These are phyloP conservation scores for Dicycla oo DNA, from an alignment of 2,888 invertebrate species.

Conservation along the genomic window DNA sequence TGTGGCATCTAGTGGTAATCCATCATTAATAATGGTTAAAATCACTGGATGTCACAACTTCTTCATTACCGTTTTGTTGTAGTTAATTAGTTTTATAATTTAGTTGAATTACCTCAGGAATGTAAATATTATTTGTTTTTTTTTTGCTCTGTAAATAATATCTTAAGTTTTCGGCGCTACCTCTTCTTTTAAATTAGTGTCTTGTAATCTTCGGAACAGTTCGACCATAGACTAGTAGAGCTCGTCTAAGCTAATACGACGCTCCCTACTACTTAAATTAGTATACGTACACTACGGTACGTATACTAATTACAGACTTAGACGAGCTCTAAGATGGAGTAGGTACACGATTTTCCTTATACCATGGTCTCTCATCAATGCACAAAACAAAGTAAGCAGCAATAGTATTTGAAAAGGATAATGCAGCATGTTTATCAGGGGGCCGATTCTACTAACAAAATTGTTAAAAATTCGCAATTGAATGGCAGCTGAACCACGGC, in stretches of 20 bases:
- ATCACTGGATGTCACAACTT: slow-evolving; percentile 26
- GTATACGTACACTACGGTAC: no score
- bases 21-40: slow-evolving; percentile 2
- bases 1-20: slow-evolving; percentile 58
- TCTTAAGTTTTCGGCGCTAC: slow-evolving; percentile 47
- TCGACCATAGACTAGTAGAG: background rate
- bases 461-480: no score
- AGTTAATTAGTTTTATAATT: slow-evolving; percentile 57
- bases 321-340: background rate
- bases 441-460: no score
- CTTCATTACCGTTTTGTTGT: slow-evolving; percentile 50
- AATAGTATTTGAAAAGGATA: background rate
- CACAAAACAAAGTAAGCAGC: background rate
- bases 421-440: no score
- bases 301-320: no score
- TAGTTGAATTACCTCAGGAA: slow-evolving; percentile 71
- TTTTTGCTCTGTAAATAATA: slow-evolving; percentile 63
- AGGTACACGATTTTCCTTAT: background rate
- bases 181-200: slow-evolving; percentile 35
- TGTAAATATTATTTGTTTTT: slow-evolving; percentile 62
- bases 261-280: no score
- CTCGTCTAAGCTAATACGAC: no score
- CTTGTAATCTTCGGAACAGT: slow-evolving; percentile 25
- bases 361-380: background rate
- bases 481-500: no score